A percentile compares a stretch with the other conserved stretches of the same genome.
These are phyloP conservation scores for Ariolimax columbianus DNA, from an alignment of 2,888 invertebrate genomes.

Conservation along the genomic window DNA sequence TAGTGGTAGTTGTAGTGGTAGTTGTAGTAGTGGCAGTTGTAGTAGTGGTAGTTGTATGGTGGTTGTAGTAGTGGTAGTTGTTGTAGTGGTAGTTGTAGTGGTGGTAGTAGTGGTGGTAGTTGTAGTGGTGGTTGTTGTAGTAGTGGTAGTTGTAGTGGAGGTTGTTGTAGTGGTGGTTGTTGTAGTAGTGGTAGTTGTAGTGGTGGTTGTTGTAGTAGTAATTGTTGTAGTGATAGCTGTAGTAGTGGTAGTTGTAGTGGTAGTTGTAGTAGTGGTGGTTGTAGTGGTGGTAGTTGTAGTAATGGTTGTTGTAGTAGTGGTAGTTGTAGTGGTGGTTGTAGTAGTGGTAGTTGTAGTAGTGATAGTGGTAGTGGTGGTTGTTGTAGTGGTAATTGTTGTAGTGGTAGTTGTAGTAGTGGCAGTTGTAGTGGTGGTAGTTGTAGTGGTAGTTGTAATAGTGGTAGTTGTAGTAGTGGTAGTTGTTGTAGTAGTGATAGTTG, in stretches of 20 bases:
- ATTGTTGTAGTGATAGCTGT: conserved; percentile 23
- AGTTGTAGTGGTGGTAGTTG: not conserved
- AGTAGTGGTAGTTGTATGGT: too few relatives aligned
- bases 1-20: too few relatives aligned
- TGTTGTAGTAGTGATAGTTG: conserved; percentile 21
- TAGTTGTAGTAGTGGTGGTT: conserved; percentile 30
- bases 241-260: conserved; percentile 29
- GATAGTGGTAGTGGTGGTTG: not conserved
- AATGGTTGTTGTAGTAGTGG: conserved; percentile 4
- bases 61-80: too few relatives aligned
- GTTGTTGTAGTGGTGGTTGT: conserved; percentile 8
- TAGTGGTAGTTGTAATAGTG: conserved; percentile 29
- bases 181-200: conserved; percentile 31
- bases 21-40: too few relatives aligned
- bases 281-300: conserved; percentile 28
- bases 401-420: not conserved
- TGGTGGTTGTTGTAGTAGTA: conserved; percentile 4
- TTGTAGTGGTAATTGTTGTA: not conserved
- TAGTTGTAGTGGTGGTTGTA: not conserved
- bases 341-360: not conserved
- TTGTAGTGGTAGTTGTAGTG: too few relatives aligned
- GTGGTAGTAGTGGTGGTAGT: not conserved
- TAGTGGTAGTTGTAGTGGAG: too few relatives aligned
- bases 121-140: not conserved
- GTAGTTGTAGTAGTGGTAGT: conserved; percentile 26